Conservation (phyloP, 2,113 vertebrate species). For the Tursiops truncatus region DNA sequence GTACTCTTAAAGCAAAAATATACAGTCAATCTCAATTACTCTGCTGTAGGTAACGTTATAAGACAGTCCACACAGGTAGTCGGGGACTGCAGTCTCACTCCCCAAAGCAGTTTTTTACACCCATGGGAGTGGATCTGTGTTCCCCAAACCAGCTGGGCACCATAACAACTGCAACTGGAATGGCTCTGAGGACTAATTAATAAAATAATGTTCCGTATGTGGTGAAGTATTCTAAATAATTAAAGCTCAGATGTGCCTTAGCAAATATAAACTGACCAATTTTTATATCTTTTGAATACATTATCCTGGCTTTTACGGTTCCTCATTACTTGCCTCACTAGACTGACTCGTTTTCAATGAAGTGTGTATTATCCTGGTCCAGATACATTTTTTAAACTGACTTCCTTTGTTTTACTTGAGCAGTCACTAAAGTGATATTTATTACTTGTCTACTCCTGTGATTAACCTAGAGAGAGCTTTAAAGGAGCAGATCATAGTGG, state of each 20-base stretch:
- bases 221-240: slow-evolving; percentile 71
- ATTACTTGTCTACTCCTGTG: slow-evolving; percentile 64
- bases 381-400: slow-evolving; percentile 72
- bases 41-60: neutral
- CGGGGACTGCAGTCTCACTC: neutral
- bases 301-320: slow-evolving; percentile 64
- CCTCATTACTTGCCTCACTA: slow-evolving; percentile 75
- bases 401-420: slow-evolving; percentile 76
- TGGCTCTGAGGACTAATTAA: slow-evolving; percentile 68
- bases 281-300: slow-evolving; percentile 72
- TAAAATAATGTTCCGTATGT: slow-evolving; percentile 62
- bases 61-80: neutral
- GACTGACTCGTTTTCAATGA: slow-evolving; percentile 74
- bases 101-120: slow-evolving; percentile 2
- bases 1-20: neutral
- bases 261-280: slow-evolving; percentile 71
- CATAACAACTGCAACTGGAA: slow-evolving; percentile 39
- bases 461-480: slow-evolving; percentile 58
- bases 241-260: slow-evolving; percentile 73
- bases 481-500: slow-evolving; percentile 20
- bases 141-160: slow-evolving; percentile 59
- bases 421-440: slow-evolving; percentile 75
- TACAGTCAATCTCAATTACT: neutral
- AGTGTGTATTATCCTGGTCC: slow-evolving; percentile 67
- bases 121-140: neutral